Base-by-base conservation (phyloP, 2,888 invertebrate genomes). In the Hemicrepidius hirtus region DNA sequence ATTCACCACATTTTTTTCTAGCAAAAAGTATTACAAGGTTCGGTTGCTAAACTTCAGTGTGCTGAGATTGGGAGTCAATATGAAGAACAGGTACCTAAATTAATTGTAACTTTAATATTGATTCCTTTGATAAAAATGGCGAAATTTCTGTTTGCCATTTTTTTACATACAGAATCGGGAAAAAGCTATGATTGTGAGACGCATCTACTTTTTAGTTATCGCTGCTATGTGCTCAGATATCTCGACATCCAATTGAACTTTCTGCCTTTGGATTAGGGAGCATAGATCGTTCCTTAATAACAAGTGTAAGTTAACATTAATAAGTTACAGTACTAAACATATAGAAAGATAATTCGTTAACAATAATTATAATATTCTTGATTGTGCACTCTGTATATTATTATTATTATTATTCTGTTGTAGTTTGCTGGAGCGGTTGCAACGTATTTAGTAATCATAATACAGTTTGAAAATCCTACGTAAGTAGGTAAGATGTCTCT, bases 351-450 rank as follows among this genome's bases (percentile, higher is more conserved):
- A n/a, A n/a, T n/a, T n/a, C n/a, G n/a, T n/a, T n/a, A n/a, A n/a
- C n/a, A n/a, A n/a, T n/a, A n/a, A n/a, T n/a, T n/a, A n/a, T n/a
- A n/a, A n/a, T n/a, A n/a, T n/a, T n/a, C n/a, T n/a, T n/a, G n/a
- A 53, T 21, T 3, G 20, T 50, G 6, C 16, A 16, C 7, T n/a
- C 2, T 44, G 3, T 5, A 24, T 24, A 24, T 5, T 24, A 3
- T 24, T 24, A 24, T 24, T 24, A 3, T 13, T 7, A 46, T 53
- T 32, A 7, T 35, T 55, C 35, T 28, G 3, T 53, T 53, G 9
- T 3, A 57, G 57, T 57, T 37, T 57, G 57, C 57, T 18, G 57
- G 18, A 57, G 57, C 57, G 4, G 37, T 57, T 10, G 18, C 57
- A 37, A 57, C 57, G 4, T 57, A 57, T 12, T 20, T 57, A 12